A percentile compares a stretch with the other conserved stretches of the same genome.
Conservation (phyloP, 2,797 vertebrate species). For the Acridotheres tristis region DNA sequence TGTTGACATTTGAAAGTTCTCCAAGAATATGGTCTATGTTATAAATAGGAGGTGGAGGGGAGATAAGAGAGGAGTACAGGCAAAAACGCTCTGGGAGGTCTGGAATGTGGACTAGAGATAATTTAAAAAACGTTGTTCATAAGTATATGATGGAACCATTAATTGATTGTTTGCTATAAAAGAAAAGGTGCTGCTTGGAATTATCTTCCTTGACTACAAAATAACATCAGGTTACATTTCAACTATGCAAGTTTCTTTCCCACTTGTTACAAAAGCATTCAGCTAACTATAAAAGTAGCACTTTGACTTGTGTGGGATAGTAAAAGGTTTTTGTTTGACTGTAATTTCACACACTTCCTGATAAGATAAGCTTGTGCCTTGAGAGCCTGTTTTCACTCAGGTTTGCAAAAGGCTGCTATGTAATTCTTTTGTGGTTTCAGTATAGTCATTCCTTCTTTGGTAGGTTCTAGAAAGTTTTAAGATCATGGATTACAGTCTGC, state of each 20-base stretch:
- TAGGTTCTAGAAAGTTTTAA: conserved; percentile 98
- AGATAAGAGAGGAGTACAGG: not conserved
- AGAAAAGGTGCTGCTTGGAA: not conserved
- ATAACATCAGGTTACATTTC: not conserved
- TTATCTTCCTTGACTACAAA: not conserved
- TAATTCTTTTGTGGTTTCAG: not conserved
- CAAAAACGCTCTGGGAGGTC: not conserved
- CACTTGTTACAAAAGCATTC: not conserved
- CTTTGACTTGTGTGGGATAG: not conserved
- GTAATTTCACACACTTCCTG: not conserved
- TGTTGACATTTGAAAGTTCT: not conserved
- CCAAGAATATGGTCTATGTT: not conserved
- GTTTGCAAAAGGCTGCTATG: not conserved
- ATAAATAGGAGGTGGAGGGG: not conserved
- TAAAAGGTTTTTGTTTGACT: not conserved
- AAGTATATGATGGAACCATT: not conserved
- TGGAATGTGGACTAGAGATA: not conserved
- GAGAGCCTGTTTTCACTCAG: not conserved
- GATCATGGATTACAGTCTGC: conserved; percentile 98
- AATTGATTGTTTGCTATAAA: not conserved
- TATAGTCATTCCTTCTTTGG: not conserved
- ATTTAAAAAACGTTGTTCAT: not conserved
- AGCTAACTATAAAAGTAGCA: not conserved
- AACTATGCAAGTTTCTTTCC: not conserved
- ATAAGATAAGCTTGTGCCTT: not conserved